Conservation (phyloP, 2,888 invertebrate species). For the Caradrina clavipalpis region DNA sequence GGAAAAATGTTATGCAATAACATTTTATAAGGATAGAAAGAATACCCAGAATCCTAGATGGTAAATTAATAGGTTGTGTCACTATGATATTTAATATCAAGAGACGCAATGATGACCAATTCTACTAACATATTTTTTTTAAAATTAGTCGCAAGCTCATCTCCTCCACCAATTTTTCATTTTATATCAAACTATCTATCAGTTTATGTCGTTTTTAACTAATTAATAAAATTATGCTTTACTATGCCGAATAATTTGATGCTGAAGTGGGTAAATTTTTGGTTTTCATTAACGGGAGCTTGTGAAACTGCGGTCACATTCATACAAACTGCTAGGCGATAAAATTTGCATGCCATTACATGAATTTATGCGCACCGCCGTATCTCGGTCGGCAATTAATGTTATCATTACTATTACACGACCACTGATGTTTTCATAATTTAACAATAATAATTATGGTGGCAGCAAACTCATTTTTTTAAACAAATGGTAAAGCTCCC, state of each 20-base stretch:
- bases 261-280: constrained; percentile 36
- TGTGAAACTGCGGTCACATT: constrained; percentile 60
- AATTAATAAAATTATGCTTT: constrained; percentile 14
- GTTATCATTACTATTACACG: constrained; percentile 60
- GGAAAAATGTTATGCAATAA: no score
- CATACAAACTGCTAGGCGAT: constrained; percentile 62
- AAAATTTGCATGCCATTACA: constrained; percentile 74
- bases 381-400: constrained; percentile 65
- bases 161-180: no score
- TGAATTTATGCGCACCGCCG: constrained; percentile 63
- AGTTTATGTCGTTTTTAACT: background rate
- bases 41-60: no score
- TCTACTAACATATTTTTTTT: no score
- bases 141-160: no score
- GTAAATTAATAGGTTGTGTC: no score
- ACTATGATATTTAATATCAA: no score
- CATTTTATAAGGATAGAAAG: no score
- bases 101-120: no score
- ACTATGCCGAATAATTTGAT: constrained; percentile 10
- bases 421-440: constrained; percentile 43
- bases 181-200: background rate
- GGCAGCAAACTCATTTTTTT: constrained; percentile 17
- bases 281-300: constrained; percentile 54
- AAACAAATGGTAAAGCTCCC: constrained; percentile 27
- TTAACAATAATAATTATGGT: constrained; percentile 23